Evolutionary conservation across 2,888 invertebrate genomes (phyloP), one percentile per base, ranked within the genome.

Genomic region (Linyphia triangularis): DNA sequence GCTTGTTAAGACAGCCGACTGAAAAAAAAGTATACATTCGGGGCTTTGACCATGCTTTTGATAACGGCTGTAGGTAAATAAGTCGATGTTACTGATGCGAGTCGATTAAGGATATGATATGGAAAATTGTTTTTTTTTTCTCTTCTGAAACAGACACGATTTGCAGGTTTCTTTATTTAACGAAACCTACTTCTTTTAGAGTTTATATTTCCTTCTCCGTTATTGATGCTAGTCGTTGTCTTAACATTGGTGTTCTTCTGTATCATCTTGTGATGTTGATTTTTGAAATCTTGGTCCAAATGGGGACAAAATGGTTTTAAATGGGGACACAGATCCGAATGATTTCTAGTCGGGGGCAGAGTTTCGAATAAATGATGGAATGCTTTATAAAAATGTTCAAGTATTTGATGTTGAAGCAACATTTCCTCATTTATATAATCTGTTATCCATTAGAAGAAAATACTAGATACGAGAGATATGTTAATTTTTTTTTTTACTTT

Each of bases 21-120:
- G 67, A 33, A 59, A 77, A 40, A 67, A 33, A 67, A 57, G 67
- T 77, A 85, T 73, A 26, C 26, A 37, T 77, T 77, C 51, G 2
- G 16, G 69, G 69, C 57, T 73, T 77, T 57, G 22, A 19, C n/a
- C 9, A 70, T n/a, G 24, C 57, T 67, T 51, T 75, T 37, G 22
- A 77, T 77, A 77, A 40, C 57, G 69, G 69, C 22, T 61, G 33
- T 37, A 33, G 33, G 24, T 63, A 82, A 82, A 82, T 51, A 69
- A 85, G 43, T 57, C 67, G 24, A 40, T 77, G 84, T 75, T 67
- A 77, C 67, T 85, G 84, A 69, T 85, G 84, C 84, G 69, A 67
- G 67, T 28, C 63, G 63, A 40, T 33, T 57, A 37, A 63, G 63
- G 75, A 85, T 59, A 69, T 67, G 59, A 51, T 30, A 28, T 16